Percentiles rank a stretch among this genome's conserved stretches.
These are phyloP conservation scores for Eudasyphora cyanicolor DNA, from an alignment of 2,888 invertebrate species.

Conservation along the genomic window DNA sequence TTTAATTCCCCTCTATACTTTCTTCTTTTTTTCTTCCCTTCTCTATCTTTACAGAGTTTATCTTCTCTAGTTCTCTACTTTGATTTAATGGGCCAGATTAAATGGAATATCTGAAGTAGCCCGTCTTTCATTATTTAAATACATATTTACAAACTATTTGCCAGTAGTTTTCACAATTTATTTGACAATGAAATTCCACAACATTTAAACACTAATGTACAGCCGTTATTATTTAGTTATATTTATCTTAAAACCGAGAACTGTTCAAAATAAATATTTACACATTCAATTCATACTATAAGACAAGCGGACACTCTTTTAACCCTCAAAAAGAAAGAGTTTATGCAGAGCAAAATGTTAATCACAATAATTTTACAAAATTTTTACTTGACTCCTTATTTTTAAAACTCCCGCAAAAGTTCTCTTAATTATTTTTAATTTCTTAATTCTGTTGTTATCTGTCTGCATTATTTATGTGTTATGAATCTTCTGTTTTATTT, in stretches of 20 bases:
- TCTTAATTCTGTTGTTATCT: background rate
- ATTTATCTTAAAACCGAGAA: background rate
- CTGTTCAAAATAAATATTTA: constrained; percentile 15
- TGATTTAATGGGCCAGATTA: background rate
- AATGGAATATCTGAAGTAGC: background rate
- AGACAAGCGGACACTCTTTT: background rate
- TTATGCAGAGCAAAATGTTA: background rate
- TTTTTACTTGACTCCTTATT: constrained; percentile 24
- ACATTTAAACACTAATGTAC: background rate
- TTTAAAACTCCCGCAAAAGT: background rate
- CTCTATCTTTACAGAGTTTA: constrained; percentile 14
- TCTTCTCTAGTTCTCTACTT: constrained; percentile 1
- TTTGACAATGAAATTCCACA: constrained; percentile 10
- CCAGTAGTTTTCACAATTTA: background rate
- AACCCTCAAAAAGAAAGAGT: constrained; percentile 2
- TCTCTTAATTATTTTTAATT: background rate
- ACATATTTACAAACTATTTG: background rate
- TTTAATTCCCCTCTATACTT: too few relatives aligned
- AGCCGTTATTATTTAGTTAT: background rate
- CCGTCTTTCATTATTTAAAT: background rate
- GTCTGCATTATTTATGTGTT: background rate
- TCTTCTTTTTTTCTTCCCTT: background rate
- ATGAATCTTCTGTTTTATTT: background rate
- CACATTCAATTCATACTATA: background rate
- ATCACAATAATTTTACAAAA: background rate